Conservation (phyloP, 2,797 vertebrate genomes). For the Tragopan temminckii region DNA sequence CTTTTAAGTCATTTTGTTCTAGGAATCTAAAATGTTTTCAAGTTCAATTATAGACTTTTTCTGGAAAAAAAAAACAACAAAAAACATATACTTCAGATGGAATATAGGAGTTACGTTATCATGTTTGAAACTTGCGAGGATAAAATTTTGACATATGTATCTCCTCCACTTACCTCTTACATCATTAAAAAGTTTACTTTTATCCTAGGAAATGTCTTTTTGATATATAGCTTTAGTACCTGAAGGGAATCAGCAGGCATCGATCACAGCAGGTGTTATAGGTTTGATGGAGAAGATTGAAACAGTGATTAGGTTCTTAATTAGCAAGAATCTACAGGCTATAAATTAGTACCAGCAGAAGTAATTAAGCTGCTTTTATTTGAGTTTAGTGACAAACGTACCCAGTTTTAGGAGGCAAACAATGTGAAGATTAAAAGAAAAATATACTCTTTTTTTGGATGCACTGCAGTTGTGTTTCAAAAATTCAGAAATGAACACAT, state of each 20-base stretch:
- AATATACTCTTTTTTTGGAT: background rate
- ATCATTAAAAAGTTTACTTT: constrained; percentile 43
- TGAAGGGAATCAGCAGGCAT: constrained; percentile 50
- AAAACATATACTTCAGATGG: background rate
- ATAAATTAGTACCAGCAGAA: constrained; percentile 61
- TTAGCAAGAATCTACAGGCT: constrained; percentile 66
- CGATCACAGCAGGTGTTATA: constrained; percentile 56
- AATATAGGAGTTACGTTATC: background rate
- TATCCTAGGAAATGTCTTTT: constrained; percentile 27
- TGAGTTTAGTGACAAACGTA: background rate
- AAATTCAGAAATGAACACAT: background rate
- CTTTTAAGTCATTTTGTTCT: background rate
- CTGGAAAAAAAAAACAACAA: background rate
- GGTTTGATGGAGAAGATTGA: constrained; percentile 46
- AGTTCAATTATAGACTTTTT: background rate
- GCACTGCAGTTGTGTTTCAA: background rate
- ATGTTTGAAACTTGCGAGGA: background rate
- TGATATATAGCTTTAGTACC: constrained; percentile 49
- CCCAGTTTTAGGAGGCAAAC: background rate
- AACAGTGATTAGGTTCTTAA: constrained; percentile 66
- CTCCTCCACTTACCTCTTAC: background rate
- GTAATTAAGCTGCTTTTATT: constrained; percentile 54
- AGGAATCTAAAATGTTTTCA: background rate
- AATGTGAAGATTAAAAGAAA: background rate
- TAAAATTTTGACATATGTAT: background rate